Evolutionary conservation across 2,888 invertebrate species (phyloP).

Genomic region (Abrostola triplasia): DNA sequence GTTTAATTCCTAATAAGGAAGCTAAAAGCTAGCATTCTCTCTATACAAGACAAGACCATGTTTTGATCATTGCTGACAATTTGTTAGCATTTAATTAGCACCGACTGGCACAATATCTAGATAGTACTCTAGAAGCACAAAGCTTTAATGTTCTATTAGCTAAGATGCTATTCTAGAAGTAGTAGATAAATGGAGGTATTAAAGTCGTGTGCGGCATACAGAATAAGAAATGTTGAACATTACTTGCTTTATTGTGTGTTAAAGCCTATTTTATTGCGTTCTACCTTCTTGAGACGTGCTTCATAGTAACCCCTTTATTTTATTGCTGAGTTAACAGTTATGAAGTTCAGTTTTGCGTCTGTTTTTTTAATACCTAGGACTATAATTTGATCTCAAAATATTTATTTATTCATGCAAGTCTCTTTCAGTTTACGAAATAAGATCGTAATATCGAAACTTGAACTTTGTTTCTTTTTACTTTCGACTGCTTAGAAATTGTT

Average conservation of each 20-base stretch:
- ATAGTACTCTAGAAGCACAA: constrained; percentile 41
- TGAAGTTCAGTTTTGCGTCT: not conserved
- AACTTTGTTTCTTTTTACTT: too few relatives aligned
- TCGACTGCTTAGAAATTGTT: too few relatives aligned
- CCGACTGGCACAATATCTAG: constrained; percentile 37
- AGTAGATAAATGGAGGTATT: constrained; percentile 29
- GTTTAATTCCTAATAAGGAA: too few relatives aligned
- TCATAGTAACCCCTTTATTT: constrained; percentile 35
- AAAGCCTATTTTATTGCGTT: constrained; percentile 49
- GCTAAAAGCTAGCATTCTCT: not conserved
- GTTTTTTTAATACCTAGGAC: too few relatives aligned
- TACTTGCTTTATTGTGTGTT: constrained; percentile 48
- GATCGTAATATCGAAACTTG: too few relatives aligned
- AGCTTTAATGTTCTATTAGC: constrained; percentile 54
- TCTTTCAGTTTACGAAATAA: too few relatives aligned
- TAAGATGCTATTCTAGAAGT: constrained; percentile 43
- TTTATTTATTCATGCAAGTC: too few relatives aligned
- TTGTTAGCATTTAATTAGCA: constrained; percentile 47
- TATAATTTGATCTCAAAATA: too few relatives aligned
- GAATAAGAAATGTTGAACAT: constrained; percentile 44
- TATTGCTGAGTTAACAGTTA: constrained; percentile 27
- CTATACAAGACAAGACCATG: constrained; percentile 13
- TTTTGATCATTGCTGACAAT: constrained; percentile 28
- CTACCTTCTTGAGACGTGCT: constrained; percentile 24
- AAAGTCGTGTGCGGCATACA: constrained; percentile 37